Evolutionary conservation across 1,140 invertebrate genomes (phyloP).

Genomic region (Oryzaephilus surinamensis): DNA sequence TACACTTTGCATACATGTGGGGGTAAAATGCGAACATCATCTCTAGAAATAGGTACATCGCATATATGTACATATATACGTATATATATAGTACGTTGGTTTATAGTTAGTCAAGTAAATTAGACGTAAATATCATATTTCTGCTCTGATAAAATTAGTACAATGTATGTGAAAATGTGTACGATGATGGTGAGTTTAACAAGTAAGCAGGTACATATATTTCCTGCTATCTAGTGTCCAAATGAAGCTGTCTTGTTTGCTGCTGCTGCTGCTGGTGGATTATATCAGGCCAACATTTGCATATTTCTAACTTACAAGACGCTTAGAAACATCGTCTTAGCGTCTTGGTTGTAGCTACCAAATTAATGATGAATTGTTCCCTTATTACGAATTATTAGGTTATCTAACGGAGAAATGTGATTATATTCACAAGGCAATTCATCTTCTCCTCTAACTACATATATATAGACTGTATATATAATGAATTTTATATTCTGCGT

Average conservation of each 20-base stretch:
- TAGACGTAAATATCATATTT: constrained; percentile 17
- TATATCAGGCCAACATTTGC: constrained; percentile 19
- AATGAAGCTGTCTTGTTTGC: constrained; percentile 21
- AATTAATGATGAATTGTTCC: constrained; percentile 23
- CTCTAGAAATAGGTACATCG: too few relatives aligned
- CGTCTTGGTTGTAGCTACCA: constrained; percentile 17
- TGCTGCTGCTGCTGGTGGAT: too few relatives aligned
- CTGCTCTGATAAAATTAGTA: constrained; percentile 15
- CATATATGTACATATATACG: too few relatives aligned
- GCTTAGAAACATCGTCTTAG: constrained; percentile 15
- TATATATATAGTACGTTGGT: too few relatives aligned
- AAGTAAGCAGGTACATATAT: not conserved
- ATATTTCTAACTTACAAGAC: constrained; percentile 17
- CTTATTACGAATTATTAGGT: constrained; percentile 22
- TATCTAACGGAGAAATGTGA: constrained; percentile 16
- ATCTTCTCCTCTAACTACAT: constrained; percentile 11
- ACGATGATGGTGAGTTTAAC: not conserved
- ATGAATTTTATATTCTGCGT: not conserved
- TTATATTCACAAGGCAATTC: constrained; percentile 17
- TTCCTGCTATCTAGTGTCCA: constrained; percentile 11
- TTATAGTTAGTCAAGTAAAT: constrained; percentile 13
- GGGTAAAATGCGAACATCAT: too few relatives aligned
- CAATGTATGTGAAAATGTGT: constrained; percentile 12
- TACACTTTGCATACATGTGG: too few relatives aligned
- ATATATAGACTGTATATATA: too few relatives aligned